phyloP scores from a whole-genome alignment of 2,888 invertebrate species.

The Chloroclysta siterata region DNA sequence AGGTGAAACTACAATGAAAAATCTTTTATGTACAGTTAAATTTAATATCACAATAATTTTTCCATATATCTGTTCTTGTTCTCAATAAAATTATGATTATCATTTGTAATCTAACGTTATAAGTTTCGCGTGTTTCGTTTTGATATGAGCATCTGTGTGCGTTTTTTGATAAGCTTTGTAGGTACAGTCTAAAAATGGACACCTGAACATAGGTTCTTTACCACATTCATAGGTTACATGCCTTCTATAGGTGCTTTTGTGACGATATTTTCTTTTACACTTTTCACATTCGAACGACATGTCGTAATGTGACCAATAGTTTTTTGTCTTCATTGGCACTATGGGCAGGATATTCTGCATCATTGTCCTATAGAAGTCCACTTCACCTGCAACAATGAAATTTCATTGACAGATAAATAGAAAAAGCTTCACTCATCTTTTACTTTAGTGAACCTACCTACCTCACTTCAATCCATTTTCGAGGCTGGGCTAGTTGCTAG shows the following conservation, averaged over 20 bases:
- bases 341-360: constrained; percentile 80
- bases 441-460: constrained; percentile 21
- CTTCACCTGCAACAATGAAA: constrained; percentile 81
- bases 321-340: constrained; percentile 81
- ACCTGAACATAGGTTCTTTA: constrained; percentile 83
- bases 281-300: constrained; percentile 85
- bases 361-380: constrained; percentile 81
- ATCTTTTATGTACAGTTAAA: constrained; percentile 47
- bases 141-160: constrained; percentile 80
- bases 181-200: constrained; percentile 77
- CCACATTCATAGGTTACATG: constrained; percentile 89
- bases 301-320: constrained; percentile 79
- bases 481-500: neutral
- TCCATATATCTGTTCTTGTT: constrained; percentile 33
- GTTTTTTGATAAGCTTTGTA: constrained; percentile 83
- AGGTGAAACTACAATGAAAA: constrained; percentile 24
- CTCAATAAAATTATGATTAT: constrained; percentile 38
- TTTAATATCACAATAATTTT: constrained; percentile 77
- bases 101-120: constrained; percentile 86
- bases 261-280: constrained; percentile 90
- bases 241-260: constrained; percentile 89
- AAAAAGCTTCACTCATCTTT: neutral
- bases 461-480: constrained; percentile 17
- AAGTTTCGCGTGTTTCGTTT: constrained; percentile 76
- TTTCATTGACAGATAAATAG: constrained; percentile 44